These are phyloP conservation scores for Porites rus DNA, from an alignment of 92 coral and sea anemone genomes.

Conservation along the genomic window DNA sequence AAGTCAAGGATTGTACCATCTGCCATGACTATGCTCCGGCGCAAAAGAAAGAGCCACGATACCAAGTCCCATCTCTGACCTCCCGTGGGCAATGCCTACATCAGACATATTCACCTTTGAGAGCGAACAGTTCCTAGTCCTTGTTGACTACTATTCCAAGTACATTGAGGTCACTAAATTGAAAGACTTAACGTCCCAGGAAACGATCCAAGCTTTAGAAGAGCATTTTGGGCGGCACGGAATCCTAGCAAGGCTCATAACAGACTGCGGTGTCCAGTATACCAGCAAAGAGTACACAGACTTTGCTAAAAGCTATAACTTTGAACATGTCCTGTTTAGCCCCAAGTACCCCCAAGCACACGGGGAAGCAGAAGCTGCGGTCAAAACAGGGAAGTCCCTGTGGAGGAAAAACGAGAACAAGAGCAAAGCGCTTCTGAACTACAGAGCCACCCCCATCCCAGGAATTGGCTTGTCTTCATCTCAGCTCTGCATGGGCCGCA, in stretches of 20 bases:
- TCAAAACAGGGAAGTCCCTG: slow-evolving; percentile 32
- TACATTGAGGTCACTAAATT: slow-evolving; percentile 64
- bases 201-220: slow-evolving; percentile 39
- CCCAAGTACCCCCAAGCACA: slow-evolving; percentile 40
- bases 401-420: slow-evolving; percentile 58
- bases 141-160: slow-evolving; percentile 72
- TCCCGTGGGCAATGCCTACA: slow-evolving; percentile 69
- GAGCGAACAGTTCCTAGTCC: slow-evolving; percentile 49
- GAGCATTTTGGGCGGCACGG: slow-evolving; percentile 58
- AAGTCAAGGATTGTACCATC: slow-evolving; percentile 48
- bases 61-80: slow-evolving; percentile 56
- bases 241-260: slow-evolving; percentile 46
- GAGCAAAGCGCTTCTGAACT: slow-evolving; percentile 61
- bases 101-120: slow-evolving; percentile 70
- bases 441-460: slow-evolving; percentile 64
- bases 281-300: slow-evolving; percentile 26
- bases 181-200: slow-evolving; percentile 46
- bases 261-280: slow-evolving; percentile 45
- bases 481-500: slow-evolving; percentile 64
- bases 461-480: slow-evolving; percentile 60
- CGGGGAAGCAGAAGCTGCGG: slow-evolving; percentile 60
- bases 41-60: slow-evolving; percentile 68
- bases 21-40: slow-evolving; percentile 58
- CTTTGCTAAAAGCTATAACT: slow-evolving; percentile 6
- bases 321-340: slow-evolving; percentile 31